A percentile compares a stretch with the other conserved stretches of the same genome.
Conservation (phyloP, 2,888 invertebrate genomes). For the Xanthorhoe spadicearia region DNA sequence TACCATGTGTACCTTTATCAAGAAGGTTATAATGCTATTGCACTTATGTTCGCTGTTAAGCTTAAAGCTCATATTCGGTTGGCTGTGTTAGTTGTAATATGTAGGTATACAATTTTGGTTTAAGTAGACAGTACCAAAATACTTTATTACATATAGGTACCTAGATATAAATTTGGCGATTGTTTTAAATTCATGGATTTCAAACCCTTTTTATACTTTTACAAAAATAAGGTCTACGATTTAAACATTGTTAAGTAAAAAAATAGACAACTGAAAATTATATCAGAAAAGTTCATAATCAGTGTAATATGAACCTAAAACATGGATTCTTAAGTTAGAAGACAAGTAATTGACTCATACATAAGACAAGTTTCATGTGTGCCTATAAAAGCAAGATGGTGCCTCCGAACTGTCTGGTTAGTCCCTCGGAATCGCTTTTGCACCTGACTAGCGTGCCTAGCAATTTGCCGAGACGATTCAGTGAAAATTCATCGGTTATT, state of each 20-base stretch:
- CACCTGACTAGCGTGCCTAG: slow-evolving; percentile 65
- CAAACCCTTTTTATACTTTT: too few species aligned
- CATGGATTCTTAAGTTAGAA: not conserved
- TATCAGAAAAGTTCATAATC: too few species aligned
- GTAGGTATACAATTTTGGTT: not conserved
- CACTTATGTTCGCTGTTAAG: not conserved
- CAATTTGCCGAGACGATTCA: slow-evolving; percentile 47
- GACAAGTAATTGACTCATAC: not conserved
- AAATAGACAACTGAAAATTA: too few species aligned
- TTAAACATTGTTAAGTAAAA: too few species aligned
- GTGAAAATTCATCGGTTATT: slow-evolving; percentile 42
- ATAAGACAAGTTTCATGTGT: not conserved
- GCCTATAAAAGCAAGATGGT: not conserved
- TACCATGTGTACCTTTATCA: too few species aligned
- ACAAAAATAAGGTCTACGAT: too few species aligned
- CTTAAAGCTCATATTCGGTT: not conserved
- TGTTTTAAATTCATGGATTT: too few species aligned
- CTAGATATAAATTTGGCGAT: too few species aligned
- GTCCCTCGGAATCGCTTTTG: slow-evolving; percentile 61
- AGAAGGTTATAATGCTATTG: not conserved
- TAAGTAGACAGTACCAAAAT: too few species aligned
- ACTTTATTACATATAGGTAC: not conserved
- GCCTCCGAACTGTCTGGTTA: slow-evolving; percentile 19
- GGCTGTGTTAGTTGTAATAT: not conserved
- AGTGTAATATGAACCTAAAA: too few species aligned